A percentile compares a stretch with the other conserved stretches of the same genome.
phyloP scores from a whole-genome alignment of 2,888 invertebrate species.

The Patella caerulea region DNA sequence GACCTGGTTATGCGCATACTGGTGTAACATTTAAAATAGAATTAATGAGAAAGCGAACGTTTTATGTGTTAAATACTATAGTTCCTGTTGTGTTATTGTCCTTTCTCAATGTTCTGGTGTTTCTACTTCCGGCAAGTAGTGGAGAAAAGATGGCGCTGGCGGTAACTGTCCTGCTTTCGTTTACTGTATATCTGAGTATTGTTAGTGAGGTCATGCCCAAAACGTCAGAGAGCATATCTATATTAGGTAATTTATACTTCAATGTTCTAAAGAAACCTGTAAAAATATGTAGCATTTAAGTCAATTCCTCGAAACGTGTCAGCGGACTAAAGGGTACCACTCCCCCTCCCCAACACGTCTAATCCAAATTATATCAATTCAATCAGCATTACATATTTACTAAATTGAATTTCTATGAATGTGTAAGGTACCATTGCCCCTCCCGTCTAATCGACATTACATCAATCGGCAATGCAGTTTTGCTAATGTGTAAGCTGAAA shows the following conservation, averaged over 20 bases:
- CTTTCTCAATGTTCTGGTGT: conserved; percentile 51
- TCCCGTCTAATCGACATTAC: no score
- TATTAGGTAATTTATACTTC: conserved; percentile 38
- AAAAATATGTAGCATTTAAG: no score
- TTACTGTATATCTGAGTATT: conserved; percentile 54
- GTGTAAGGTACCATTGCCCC: no score
- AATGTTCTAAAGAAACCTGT: no score
- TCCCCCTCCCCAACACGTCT: no score
- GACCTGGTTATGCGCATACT: conserved; percentile 40
- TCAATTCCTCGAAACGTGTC: no score
- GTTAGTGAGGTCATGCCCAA: conserved; percentile 57
- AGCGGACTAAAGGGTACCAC: no score
- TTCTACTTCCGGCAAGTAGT: conserved; percentile 49
- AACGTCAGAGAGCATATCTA: conserved; percentile 54
- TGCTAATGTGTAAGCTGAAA: no score
- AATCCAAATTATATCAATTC: no score
- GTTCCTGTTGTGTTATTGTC: conserved; percentile 53
- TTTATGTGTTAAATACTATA: conserved; percentile 54
- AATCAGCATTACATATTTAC: no score
- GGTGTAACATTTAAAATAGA: conserved; percentile 42
- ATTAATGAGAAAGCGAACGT: conserved; percentile 47
- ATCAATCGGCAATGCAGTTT: no score
- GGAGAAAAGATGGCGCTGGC: conserved; percentile 58
- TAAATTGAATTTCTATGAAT: no score
- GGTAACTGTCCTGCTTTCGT: conserved; percentile 53